phyloP scores from a whole-genome alignment of 2,888 invertebrate species.

The Caradrina clavipalpis region DNA sequence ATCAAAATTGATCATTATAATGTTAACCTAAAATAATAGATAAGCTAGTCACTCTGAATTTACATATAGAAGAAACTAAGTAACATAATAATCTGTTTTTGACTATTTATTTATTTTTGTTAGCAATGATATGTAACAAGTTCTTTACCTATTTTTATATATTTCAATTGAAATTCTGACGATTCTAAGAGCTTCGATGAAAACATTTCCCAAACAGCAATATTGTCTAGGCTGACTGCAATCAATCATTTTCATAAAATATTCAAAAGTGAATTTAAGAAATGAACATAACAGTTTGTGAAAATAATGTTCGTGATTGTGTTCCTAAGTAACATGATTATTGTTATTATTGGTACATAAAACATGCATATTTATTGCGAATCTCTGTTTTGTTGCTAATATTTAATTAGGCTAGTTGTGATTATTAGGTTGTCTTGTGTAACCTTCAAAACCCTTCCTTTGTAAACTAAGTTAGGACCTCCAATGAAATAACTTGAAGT shows the following conservation, averaged over 20 bases:
- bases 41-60: conserved; percentile 42
- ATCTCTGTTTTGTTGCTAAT: conserved; percentile 33
- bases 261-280: no score
- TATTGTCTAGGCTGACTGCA: not conserved
- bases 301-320: not conserved
- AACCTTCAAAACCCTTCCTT: conserved; percentile 7
- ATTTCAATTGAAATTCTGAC: no score
- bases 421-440: conserved; percentile 27
- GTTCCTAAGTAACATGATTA: not conserved
- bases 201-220: not conserved
- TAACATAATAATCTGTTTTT: conserved; percentile 7
- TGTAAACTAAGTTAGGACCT: no score
- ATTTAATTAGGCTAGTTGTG: conserved; percentile 25
- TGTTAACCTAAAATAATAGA: conserved; percentile 17
- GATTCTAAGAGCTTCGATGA: not conserved
- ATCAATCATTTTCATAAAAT: not conserved
- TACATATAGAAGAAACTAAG: not conserved
- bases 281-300: not conserved
- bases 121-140: not conserved
- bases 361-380: conserved; percentile 24
- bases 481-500: not conserved
- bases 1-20: conserved; percentile 16
- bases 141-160: no score
- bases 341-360: conserved; percentile 21
- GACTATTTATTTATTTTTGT: not conserved